Evolutionary conservation across 2,888 invertebrate species (phyloP).

Genomic region (Pammene fasciana): DNA sequence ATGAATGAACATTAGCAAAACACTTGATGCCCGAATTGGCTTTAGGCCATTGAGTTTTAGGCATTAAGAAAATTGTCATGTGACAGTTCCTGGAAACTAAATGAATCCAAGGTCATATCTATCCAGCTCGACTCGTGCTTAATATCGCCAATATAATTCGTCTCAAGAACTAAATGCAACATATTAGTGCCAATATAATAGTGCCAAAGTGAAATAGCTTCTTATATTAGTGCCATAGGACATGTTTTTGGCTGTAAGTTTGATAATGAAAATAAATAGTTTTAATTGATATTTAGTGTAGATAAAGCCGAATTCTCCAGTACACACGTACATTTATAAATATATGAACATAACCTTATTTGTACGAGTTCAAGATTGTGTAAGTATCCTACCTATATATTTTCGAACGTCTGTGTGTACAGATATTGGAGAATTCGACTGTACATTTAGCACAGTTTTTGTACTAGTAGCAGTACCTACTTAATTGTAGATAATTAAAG

Average conservation of each 20-base stretch:
- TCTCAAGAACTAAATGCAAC: constrained; percentile 30
- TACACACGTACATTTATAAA: no score
- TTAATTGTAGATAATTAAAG: no score
- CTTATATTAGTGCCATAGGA: background rate
- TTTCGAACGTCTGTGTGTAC: no score
- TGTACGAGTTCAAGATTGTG: no score
- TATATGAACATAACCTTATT: no score
- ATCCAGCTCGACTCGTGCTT: constrained; percentile 47
- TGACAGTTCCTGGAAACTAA: constrained; percentile 45
- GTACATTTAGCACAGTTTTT: no score
- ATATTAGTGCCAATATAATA: constrained; percentile 26
- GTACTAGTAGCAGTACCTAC: no score
- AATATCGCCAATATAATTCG: constrained; percentile 40
- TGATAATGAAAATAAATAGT: background rate
- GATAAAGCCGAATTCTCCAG: no score
- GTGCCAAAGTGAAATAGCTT: background rate
- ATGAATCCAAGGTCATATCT: constrained; percentile 59
- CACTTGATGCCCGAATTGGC: background rate
- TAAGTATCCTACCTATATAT: no score
- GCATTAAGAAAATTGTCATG: constrained; percentile 18
- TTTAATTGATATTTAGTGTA: no score
- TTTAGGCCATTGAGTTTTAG: no score
- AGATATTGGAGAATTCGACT: no score
- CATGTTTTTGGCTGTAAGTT: background rate
- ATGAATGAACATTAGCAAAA: background rate